Base-by-base conservation (phyloP, 1,140 invertebrate species). In the Panagrolaimus sp. region DNA sequence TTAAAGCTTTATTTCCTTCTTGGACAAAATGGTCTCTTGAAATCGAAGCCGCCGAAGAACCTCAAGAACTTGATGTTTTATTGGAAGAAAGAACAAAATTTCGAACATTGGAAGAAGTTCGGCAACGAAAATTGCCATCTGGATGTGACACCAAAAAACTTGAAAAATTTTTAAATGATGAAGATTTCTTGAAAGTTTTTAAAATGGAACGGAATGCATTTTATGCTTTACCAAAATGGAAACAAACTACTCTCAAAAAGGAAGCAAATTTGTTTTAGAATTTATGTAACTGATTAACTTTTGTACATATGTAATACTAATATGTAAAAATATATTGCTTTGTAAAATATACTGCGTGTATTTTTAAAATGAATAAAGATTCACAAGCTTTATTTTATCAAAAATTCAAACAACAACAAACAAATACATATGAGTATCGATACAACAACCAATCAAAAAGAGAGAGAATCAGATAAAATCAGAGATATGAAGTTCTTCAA, bases 401-500 rank as follows among this genome's bases (percentile, higher is more conserved):
- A n/a, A n/a, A n/a, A n/a, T n/a, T n/a, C n/a, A n/a, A n/a, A n/a
- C n/a, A n/a, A n/a, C n/a, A n/a, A n/a, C n/a, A n/a, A n/a, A n/a
- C n/a, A n/a, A n/a, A n/a, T n/a, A n/a, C n/a, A n/a, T n/a, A n/a
- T n/a, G n/a, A n/a, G n/a, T n/a, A n/a, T n/a, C n/a, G n/a, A n/a
- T n/a, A 68, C n/a, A 43, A 65, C 24, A 24, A 68, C 17, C 46
- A 32, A 69, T 15, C 45, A 69, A 43, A 12, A 43, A 15, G 21
- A 12, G n/a, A 24, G 43, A 26, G 15, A n/a, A 0, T 28, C 9
- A 28, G 17, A 70, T 74, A n/a, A n/a, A 86, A 84, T 98, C 95
- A 77, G 91, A 92, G 78, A 98, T 95, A 81, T 96, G 94, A 12
- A 99, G 87, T 87, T 99, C 95, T 85, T 98, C 94, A 78, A 98